phyloP scores from a whole-genome alignment of 2,113 vertebrate genomes.

The Amazona vittata region DNA sequence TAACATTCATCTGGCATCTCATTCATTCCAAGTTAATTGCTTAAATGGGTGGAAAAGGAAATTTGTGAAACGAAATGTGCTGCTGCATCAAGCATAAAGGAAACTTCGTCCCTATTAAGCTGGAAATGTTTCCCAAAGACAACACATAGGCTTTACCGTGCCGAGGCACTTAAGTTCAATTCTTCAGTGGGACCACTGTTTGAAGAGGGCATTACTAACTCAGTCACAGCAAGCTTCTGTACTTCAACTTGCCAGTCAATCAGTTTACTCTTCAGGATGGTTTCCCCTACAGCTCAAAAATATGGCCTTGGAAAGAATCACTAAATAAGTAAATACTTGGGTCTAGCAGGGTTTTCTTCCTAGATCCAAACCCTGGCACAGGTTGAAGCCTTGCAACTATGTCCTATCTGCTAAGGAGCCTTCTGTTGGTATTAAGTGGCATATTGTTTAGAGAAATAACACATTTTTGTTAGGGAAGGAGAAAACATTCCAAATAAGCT shows the following conservation, averaged over 20 bases:
- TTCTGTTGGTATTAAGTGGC: slow-evolving; percentile 46
- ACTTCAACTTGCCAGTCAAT: slow-evolving; percentile 12
- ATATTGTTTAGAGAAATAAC: slow-evolving; percentile 66
- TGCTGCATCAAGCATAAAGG: slow-evolving; percentile 65
- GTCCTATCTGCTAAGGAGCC: slow-evolving; percentile 46
- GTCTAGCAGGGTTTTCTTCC: slow-evolving; percentile 28
- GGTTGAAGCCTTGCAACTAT: not conserved
- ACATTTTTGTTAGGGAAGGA: not conserved
- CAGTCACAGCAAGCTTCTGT: slow-evolving; percentile 64
- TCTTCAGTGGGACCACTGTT: slow-evolving; percentile 66
- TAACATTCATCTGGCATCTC: slow-evolving; percentile 62
- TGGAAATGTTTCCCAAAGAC: slow-evolving; percentile 70
- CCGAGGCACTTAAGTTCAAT: slow-evolving; percentile 60
- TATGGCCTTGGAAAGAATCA: slow-evolving; percentile 61
- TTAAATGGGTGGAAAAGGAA: slow-evolving; percentile 66
- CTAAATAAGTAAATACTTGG: slow-evolving; percentile 59
- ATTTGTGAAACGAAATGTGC: slow-evolving; percentile 53
- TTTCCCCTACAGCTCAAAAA: slow-evolving; percentile 61
- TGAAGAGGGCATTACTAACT: slow-evolving; percentile 33
- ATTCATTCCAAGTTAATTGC: slow-evolving; percentile 65
- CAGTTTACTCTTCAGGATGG: slow-evolving; percentile 59
- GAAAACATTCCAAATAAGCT: slow-evolving; percentile 48
- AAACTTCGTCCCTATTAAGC: slow-evolving; percentile 56
- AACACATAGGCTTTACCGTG: slow-evolving; percentile 60
- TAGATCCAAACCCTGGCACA: slow-evolving; percentile 19